phyloP scores from a whole-genome alignment of 2,888 invertebrate species.

The Cosmorhoe ocellata region DNA sequence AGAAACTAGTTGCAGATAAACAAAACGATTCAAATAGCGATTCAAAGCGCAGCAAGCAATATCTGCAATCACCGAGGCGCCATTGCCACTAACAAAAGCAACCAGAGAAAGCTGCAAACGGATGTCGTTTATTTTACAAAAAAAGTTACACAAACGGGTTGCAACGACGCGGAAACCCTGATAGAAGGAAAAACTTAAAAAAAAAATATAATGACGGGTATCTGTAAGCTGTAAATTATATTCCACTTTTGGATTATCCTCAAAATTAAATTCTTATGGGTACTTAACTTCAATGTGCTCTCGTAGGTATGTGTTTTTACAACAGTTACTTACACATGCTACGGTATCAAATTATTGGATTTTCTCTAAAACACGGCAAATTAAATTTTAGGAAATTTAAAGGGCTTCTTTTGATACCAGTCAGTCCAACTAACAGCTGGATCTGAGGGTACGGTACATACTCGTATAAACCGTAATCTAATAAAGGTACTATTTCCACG shows the following conservation, averaged over 20 bases:
- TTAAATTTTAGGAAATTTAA: neutral
- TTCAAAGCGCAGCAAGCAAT: conserved; percentile 35
- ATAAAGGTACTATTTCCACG: conserved; percentile 22
- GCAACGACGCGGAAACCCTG: conserved; percentile 48
- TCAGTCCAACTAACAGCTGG: conserved; percentile 2
- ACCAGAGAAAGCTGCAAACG: conserved; percentile 47
- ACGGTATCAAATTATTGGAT: too few species aligned
- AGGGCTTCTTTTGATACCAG: conserved; percentile 21
- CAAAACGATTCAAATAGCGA: conserved; percentile 34
- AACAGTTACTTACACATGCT: too few species aligned
- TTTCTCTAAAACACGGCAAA: too few species aligned
- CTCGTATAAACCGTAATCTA: conserved; percentile 20
- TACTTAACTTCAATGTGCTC: too few species aligned
- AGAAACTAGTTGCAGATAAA: conserved; percentile 32
- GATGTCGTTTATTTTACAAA: conserved; percentile 48
- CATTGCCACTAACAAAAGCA: conserved; percentile 50
- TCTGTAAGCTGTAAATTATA: too few species aligned
- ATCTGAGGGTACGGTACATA: conserved; percentile 21
- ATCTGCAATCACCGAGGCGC: conserved; percentile 51
- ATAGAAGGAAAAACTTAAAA: conserved; percentile 48
- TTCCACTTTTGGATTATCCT: too few species aligned
- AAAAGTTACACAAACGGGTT: conserved; percentile 44
- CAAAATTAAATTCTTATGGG: too few species aligned
- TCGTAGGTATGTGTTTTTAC: too few species aligned
- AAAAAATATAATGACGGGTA: conserved; percentile 41